Base-by-base conservation (phyloP, 2,797 vertebrate genomes). In the Emys orbicularis region DNA sequence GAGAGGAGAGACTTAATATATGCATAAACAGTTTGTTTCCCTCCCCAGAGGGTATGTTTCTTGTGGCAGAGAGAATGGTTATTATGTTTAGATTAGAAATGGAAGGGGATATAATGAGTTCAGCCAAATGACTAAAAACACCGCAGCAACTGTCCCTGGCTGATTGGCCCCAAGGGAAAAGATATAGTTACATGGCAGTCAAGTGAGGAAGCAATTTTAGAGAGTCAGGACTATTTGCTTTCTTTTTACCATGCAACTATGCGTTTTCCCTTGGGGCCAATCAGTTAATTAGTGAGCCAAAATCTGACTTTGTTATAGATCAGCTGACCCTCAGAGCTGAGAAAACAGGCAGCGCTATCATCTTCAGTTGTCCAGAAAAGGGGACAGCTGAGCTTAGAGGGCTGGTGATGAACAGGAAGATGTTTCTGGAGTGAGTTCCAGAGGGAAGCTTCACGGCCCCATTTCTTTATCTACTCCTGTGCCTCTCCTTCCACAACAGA, bases 151-250 rank as follows among this genome's bases (percentile, higher is more conserved):
- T 57, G 18, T 21, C 4, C 74, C 3, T 79, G 21, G 53, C 53
- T 23, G 53, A 54, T 54, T 23, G 53, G 21, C 54, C 54, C 54
- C 54, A 54, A 54, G 54, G 54, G 54, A 54, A 54, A 54, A 54
- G 54, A 9, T 54, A 25, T 25, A 25, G 54, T 25, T 54, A 23
- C 54, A 54, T 89, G 80, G 79, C 85, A 92, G 92, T 89, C 68
- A 61, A 92, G 76, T 87, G 91, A 97, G 91, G 88, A 96, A 97
- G 92, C 56, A 94, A 96, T 96, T 97, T 97, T 89, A 84, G 65
- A 93, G 76, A 92, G 81, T 92, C 83, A 65, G 83, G 25, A 44
- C 87, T 93, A 97, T 95, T 96, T 94, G 61, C 85, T 90, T 93
- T 95, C 88, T 88, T 94, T 95, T 94, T 57, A 85, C 87, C 87